Evolutionary conservation across 2,888 invertebrate species (phyloP), one percentile per base, ranked within the genome.

Genomic region (Prionchulus punctatus): DNA sequence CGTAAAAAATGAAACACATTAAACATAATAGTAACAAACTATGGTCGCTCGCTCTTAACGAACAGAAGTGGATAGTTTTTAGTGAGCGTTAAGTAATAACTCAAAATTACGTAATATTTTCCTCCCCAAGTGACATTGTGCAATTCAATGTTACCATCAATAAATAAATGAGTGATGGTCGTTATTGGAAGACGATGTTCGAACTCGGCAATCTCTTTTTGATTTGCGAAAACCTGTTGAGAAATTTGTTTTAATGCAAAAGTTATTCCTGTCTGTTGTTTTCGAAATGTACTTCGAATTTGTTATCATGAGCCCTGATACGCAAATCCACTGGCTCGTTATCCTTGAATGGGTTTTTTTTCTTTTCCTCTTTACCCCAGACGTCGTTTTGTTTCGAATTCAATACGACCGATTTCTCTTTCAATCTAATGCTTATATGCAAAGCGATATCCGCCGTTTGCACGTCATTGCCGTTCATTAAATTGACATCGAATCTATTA

Each of bases 321-420:
- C 66, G 63, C 28, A 68, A 55, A 57, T 68, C 66, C 58, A 66
- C 67, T 27, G 58, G 56, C 28, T 66, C 58, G 55, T 66, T 66
- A 15, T 60, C 51, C 26, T 63, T 60, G 59, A 64, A 64, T 4
- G 62, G 62, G 30, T 61, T 56, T 23, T 63, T 64, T 36, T 61
- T 62, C 54, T 63, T 59, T 58, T 65, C 65, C 58, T 68, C 67
- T 59, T 68, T 66, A 54, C 64, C 67, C 65, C 66, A 68, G 4
- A 58, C 59, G 18, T 61, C 64, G 54, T 62, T 57, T 57, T 65
- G 36, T 7, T 18, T 7, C 12, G 7, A 7, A 18, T 36, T 36
- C 36, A 36, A 36, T 18, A 18, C 7, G 12, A 36, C 7, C 18
- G 7, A 12, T 36, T 36, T 36, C 12, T 36, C 36, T 36, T 36